phyloP scores from a whole-genome alignment of 2,888 invertebrate species.

The Ypsolopha scabrella region DNA sequence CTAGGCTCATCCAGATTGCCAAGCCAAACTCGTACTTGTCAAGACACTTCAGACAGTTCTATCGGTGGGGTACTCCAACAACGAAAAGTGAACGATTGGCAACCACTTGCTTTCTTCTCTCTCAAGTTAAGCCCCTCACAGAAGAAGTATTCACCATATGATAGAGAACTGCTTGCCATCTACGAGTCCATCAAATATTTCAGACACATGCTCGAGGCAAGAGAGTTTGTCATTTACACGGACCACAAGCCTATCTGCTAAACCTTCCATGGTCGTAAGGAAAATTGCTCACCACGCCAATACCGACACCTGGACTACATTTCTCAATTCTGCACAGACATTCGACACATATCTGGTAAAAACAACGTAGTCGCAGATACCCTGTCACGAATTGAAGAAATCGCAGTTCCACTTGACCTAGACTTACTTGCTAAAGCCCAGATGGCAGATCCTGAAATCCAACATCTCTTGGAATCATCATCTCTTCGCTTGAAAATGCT shows the following conservation, averaged over 20 bases:
- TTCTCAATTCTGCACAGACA: conserved; percentile 10
- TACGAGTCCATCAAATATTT: conserved; percentile 18
- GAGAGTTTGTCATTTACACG: conserved; percentile 23
- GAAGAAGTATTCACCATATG: conserved; percentile 28
- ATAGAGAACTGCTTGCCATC: conserved; percentile 32
- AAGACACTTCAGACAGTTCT: conserved; percentile 30
- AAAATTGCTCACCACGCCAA: conserved; percentile 10
- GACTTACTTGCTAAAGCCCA: conserved; percentile 5
- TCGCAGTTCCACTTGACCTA: conserved; percentile 4
- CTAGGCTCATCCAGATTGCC: conserved; percentile 17
- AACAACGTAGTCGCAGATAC: conserved; percentile 11
- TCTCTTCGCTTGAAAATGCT: conserved; percentile 2
- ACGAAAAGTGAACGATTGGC: conserved; percentile 12
- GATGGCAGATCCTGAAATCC: background rate
- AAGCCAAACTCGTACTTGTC: conserved; percentile 16
- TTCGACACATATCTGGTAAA: conserved; percentile 5
- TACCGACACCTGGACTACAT: conserved; percentile 12
- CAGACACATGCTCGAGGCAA: conserved; percentile 28
- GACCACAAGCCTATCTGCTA: conserved; percentile 27
- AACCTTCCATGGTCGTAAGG: conserved; percentile 19
- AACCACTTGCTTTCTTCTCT: conserved; percentile 33
- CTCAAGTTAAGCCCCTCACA: conserved; percentile 23
- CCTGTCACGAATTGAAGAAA: conserved; percentile 18
- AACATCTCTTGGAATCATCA: background rate
- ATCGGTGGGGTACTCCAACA: conserved; percentile 32